Evolutionary conservation across 2,888 invertebrate species (phyloP).

Genomic region (Dicranocentrus wangi): DNA sequence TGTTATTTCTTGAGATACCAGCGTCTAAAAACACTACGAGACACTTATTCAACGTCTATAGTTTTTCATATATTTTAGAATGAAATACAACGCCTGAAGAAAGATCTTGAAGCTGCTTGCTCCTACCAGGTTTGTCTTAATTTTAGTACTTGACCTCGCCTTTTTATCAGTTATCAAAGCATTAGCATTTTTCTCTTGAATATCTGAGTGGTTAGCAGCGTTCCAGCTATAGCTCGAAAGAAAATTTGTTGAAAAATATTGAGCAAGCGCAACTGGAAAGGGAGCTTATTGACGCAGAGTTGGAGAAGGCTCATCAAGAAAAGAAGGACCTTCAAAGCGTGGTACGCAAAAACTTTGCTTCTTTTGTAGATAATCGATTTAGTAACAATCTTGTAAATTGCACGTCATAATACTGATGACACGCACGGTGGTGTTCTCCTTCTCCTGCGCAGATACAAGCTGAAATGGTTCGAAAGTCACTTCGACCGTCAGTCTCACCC

Average conservation of each 20-base stretch:
- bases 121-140: not conserved
- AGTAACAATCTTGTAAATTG: not conserved
- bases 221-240: not conserved
- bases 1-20: not conserved
- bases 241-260: not conserved
- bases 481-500: not conserved
- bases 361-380: not conserved
- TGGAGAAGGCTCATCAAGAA: constrained; percentile 21
- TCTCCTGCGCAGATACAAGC: not conserved
- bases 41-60: not conserved
- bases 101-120: constrained; percentile 7
- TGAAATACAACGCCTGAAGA: constrained; percentile 15
- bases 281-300: not conserved
- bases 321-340: not conserved
- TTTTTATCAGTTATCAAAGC: no score
- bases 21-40: not conserved
- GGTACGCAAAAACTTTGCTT: no score
- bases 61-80: not conserved
- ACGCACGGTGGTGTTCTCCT: not conserved
- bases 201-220: constrained; percentile 16
- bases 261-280: not conserved
- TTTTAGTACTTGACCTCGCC: no score
- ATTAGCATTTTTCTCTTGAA: not conserved
- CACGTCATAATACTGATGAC: not conserved
- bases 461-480: constrained; percentile 3